A percentile compares a stretch with the other conserved stretches of the same genome.
Conservation (phyloP, 2,888 invertebrate genomes). For the Trachelus iudaicus region DNA sequence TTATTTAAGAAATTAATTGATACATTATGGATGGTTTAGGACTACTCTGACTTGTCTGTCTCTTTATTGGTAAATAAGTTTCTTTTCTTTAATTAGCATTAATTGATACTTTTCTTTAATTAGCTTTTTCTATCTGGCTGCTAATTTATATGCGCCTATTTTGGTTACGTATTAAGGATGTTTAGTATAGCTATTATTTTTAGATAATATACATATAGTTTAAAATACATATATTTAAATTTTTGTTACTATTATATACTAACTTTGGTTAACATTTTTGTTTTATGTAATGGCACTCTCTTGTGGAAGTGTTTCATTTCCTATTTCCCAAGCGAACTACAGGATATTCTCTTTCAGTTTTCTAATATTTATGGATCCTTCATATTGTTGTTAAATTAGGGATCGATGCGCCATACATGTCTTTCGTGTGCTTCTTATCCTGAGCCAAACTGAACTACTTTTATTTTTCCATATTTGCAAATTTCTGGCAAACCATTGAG, state of each 20-base stretch:
- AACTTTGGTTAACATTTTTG: not conserved
- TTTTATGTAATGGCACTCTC: no score
- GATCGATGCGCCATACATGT: not conserved
- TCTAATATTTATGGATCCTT: not conserved
- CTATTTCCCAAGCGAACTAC: not conserved
- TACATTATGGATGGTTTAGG: not conserved
- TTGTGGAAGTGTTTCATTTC: not conserved
- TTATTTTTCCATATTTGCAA: no score
- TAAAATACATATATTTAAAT: not conserved
- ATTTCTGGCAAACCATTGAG: not conserved
- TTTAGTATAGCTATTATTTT: not conserved
- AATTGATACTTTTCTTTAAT: no score
- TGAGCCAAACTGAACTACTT: no score
- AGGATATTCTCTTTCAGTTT: not conserved
- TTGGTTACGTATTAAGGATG: not conserved
- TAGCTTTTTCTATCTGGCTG: no score
- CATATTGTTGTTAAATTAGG: not conserved
- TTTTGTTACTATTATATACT: not conserved
- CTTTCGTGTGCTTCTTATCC: not conserved
- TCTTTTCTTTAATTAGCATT: no score
- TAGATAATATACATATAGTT: not conserved
- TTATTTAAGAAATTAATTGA: not conserved
- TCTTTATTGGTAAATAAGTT: no score
- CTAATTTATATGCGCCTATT: no score
- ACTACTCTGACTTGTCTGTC: not conserved